Percentiles rank a stretch among this genome's conserved stretches.
Conservation (phyloP, 1,140 invertebrate genomes). For the Gonatopus flavifemur region DNA sequence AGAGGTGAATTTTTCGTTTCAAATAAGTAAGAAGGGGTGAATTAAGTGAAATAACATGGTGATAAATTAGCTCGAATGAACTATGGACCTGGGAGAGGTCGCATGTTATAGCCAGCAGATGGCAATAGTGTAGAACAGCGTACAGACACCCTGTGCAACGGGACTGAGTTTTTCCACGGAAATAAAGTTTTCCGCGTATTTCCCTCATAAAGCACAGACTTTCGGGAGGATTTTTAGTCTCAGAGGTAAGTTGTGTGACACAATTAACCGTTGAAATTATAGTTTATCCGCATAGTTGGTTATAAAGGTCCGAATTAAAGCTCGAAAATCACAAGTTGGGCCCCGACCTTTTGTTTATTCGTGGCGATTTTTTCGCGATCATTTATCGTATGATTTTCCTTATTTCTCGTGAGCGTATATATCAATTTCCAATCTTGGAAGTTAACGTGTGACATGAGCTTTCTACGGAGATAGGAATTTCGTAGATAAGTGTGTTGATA, state of each 20-base stretch:
- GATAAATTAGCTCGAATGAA: slow-evolving; percentile 34
- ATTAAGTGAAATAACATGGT: slow-evolving; percentile 22
- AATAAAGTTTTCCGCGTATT: slow-evolving; percentile 43
- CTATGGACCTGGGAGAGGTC: slow-evolving; percentile 38
- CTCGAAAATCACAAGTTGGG: slow-evolving; percentile 30
- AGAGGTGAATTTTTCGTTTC: too few relatives aligned
- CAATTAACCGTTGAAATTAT: too few relatives aligned
- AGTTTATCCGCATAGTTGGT: too few relatives aligned
- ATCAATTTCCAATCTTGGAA: slow-evolving; percentile 24
- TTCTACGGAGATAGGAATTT: slow-evolving; percentile 20
- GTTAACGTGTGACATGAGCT: slow-evolving; percentile 19
- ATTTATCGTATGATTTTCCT: slow-evolving; percentile 28
- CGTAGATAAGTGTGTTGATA: slow-evolving; percentile 1
- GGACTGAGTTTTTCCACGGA: slow-evolving; percentile 45
- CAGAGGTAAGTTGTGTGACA: slow-evolving; percentile 52
- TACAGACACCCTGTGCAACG: slow-evolving; percentile 53
- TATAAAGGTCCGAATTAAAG: slow-evolving; percentile 16
- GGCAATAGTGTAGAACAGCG: slow-evolving; percentile 47
- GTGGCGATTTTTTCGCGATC: slow-evolving; percentile 40
- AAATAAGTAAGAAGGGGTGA: too few relatives aligned
- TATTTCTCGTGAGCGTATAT: not conserved
- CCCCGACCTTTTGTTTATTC: slow-evolving; percentile 55
- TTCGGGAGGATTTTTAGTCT: slow-evolving; percentile 42
- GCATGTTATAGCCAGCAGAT: slow-evolving; percentile 35
- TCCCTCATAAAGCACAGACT: slow-evolving; percentile 36